Conservation (phyloP, 2,113 vertebrate genomes). For the Madoqua kirkii region DNA sequence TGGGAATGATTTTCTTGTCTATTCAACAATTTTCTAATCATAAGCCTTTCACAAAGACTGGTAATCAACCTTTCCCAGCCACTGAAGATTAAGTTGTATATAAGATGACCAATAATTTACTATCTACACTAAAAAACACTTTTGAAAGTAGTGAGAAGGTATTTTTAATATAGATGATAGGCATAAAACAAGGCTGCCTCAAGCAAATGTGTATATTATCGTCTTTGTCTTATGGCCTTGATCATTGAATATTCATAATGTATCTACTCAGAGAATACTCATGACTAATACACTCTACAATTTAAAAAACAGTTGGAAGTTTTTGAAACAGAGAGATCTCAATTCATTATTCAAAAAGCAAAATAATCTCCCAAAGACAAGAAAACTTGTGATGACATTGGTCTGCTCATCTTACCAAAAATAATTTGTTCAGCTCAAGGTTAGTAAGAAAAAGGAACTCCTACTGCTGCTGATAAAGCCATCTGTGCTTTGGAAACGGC, state of each 20-base stretch:
- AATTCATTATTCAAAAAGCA: conserved; percentile 24
- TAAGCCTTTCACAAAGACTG: background rate
- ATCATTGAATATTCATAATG: background rate
- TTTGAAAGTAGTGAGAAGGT: conserved; percentile 8
- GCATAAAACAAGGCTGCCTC: background rate
- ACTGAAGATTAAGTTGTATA: background rate
- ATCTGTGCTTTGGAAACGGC: conserved; percentile 25
- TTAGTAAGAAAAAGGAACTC: conserved; percentile 46
- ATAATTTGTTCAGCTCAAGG: conserved; percentile 47
- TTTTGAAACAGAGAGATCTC: background rate
- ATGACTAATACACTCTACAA: background rate
- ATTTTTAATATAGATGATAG: background rate
- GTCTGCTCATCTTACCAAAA: background rate
- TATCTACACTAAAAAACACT: background rate
- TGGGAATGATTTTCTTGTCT: background rate
- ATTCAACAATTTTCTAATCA: background rate
- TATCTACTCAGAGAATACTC: background rate
- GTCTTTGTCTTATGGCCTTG: background rate
- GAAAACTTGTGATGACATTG: background rate
- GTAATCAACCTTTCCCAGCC: background rate
- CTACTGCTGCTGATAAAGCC: conserved; percentile 39
- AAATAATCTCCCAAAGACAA: conserved; percentile 9
- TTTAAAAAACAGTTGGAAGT: background rate
- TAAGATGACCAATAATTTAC: background rate
- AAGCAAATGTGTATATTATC: background rate